Percentiles rank a stretch among this genome's conserved stretches.
These are phyloP conservation scores for Mermis nigrescens DNA, from an alignment of 2,888 invertebrate species.

Conservation along the genomic window DNA sequence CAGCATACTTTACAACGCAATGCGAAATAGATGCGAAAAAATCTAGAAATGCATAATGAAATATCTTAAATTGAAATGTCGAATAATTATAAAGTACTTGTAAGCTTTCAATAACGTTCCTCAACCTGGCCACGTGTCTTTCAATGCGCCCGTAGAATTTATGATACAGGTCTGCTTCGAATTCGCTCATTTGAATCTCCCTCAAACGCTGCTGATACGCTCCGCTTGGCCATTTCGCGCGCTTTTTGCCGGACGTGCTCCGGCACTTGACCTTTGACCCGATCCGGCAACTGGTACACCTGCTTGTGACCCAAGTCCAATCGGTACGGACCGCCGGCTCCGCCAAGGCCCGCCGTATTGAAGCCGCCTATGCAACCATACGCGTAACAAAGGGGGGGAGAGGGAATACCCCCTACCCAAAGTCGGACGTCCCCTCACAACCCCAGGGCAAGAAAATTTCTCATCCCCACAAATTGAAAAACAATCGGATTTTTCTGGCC, in stretches of 20 bases:
- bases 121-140: constrained; percentile 58
- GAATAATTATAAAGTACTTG: no score
- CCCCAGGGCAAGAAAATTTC: no score
- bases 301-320: constrained; percentile 68
- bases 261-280: constrained; percentile 70
- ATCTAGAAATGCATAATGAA: neutral
- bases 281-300: constrained; percentile 69
- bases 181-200: constrained; percentile 83
- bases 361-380: constrained; percentile 54
- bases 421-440: no score
- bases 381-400: no score
- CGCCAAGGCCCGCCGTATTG: constrained; percentile 84
- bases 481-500: no score
- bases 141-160: constrained; percentile 50
- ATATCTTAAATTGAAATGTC: neutral
- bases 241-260: constrained; percentile 65
- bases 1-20: neutral
- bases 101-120: constrained; percentile 60
- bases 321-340: constrained; percentile 83
- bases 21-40: neutral
- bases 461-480: no score
- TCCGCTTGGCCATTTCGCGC: constrained; percentile 69
- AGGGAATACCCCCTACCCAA: no score
- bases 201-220: constrained; percentile 27
- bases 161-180: constrained; percentile 67